Evolutionary conservation across 2,797 vertebrate genomes (phyloP), one percentile per base, ranked within the genome.

Genomic region (Sciurus vulgaris): DNA sequence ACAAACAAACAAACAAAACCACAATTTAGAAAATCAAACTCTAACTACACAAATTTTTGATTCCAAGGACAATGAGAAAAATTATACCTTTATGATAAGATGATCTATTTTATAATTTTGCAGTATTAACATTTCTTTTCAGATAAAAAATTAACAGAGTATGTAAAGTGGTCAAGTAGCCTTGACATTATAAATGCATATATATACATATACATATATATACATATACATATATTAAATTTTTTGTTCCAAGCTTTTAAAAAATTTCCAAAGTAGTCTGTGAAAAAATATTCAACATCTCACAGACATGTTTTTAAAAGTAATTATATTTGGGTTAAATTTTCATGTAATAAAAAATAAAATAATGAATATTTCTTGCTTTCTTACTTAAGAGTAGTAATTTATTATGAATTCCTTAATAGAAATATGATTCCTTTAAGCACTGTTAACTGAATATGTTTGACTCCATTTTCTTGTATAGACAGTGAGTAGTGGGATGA

Each of bases 401-500:
- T 86, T 93, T 79, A 86, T 87, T 49, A 30, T 78, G 15, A 18
- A 18, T 63, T 89, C 67, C 59, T 73, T 91, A 69, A 73, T 73
- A 92, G 67, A 92, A 93, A 77, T 67, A 10, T 49, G 59, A 82
- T 77, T 79, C 65, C 26, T 88, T 83, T 93, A 94, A 63, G 70
- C 41, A 7, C 47, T 72, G 35, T 59, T 79, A 76, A 67, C 44
- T 30, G 65, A 93, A 69, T 77, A 24, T 49, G 49, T 56, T 81
- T 94, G 24, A 49, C 73, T 92, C 47, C 26, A 56, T 96, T 94
- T 95, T 96, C 89, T 91, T 78, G 56, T n/a, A 77, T 44, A 86
- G 91, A 95, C 59, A 93, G 86, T 78, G 41, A 28, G 12, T 35
- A 89, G 22, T 44, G 49, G 51, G 33, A 91, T 18, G 59, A 86